Percentiles rank a stretch among this genome's conserved stretches.
Evolutionary conservation across 2,888 invertebrate genomes (phyloP).

Genomic region (Linhomoeus sp.): DNA sequence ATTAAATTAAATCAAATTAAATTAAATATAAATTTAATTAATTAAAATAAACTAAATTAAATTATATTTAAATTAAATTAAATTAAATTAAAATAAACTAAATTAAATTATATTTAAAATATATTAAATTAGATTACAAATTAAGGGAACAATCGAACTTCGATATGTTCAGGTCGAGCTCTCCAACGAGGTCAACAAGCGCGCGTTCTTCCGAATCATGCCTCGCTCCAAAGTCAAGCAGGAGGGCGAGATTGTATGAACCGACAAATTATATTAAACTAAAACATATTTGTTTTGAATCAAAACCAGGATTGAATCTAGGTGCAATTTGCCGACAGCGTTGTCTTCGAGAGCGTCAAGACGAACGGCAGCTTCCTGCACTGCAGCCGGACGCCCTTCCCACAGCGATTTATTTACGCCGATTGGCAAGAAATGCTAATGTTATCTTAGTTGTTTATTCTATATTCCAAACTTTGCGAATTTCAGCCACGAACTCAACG

Average conservation of each 20-base stretch:
- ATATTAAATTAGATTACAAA: too few relatives aligned
- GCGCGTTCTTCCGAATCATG: slow-evolving; percentile 28
- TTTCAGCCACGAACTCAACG: slow-evolving; percentile 21
- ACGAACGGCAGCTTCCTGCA: slow-evolving; percentile 27
- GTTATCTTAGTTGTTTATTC: too few relatives aligned
- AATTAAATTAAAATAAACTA: too few relatives aligned
- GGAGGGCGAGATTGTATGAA: slow-evolving; percentile 21
- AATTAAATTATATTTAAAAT: too few relatives aligned
- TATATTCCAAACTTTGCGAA: too few relatives aligned
- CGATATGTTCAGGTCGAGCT: too few relatives aligned
- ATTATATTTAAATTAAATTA: too few relatives aligned
- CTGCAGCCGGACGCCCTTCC: slow-evolving; percentile 8
- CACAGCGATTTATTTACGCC: too few relatives aligned
- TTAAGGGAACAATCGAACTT: too few relatives aligned
- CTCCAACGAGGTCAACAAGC: slow-evolving; percentile 26
- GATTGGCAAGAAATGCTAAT: neutral
- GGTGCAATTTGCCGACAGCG: slow-evolving; percentile 28
- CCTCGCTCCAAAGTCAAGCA: slow-evolving; percentile 30
- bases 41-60: too few relatives aligned
- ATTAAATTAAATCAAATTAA: too few relatives aligned
- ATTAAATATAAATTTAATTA: too few relatives aligned
- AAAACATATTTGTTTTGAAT: neutral
- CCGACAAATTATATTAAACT: neutral
- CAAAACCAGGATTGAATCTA: slow-evolving; percentile 15
- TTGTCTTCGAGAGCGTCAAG: slow-evolving; percentile 28